Evolutionary conservation across 2,888 invertebrate species (phyloP).

Genomic region (Eumerus sabulonum): DNA sequence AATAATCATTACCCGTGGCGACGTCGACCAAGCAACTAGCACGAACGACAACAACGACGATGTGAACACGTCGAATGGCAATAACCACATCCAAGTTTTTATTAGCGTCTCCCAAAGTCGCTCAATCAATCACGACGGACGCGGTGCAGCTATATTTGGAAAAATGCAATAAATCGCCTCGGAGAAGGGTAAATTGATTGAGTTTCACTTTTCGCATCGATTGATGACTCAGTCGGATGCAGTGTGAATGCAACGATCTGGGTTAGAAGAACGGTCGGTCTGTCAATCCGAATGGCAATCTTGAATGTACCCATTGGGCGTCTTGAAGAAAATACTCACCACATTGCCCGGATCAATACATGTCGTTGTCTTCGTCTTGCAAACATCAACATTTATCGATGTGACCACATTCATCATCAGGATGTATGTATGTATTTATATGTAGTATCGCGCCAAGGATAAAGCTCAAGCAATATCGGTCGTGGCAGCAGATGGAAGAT

Average conservation of each 20-base stretch:
- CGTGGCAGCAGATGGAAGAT: constrained; percentile 45
- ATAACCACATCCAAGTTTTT: constrained; percentile 46
- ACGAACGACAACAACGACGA: constrained; percentile 8
- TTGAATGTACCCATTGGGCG: constrained; percentile 27
- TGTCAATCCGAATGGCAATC: constrained; percentile 34
- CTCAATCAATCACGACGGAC: constrained; percentile 67
- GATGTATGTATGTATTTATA: constrained; percentile 3
- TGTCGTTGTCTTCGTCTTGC: not conserved
- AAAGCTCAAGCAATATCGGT: too few relatives aligned
- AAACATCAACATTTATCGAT: constrained; percentile 65
- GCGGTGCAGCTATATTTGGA: constrained; percentile 59
- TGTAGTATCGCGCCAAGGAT: constrained; percentile 25
- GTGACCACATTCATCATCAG: constrained; percentile 65
- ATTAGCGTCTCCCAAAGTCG: constrained; percentile 53
- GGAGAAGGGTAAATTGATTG: constrained; percentile 20
- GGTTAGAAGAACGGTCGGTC: constrained; percentile 1
- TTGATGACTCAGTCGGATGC: not conserved
- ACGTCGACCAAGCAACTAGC: constrained; percentile 24
- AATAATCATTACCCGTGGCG: constrained; percentile 64
- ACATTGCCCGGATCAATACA: constrained; percentile 19
- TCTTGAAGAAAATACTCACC: constrained; percentile 42
- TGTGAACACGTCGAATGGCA: constrained; percentile 9
- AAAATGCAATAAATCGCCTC: constrained; percentile 45
- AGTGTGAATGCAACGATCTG: too few relatives aligned
- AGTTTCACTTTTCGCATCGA: not conserved